Evolutionary conservation across 2,888 invertebrate genomes (phyloP), one percentile per base, ranked within the genome.

Genomic region (Chloroclystis v-ata): DNA sequence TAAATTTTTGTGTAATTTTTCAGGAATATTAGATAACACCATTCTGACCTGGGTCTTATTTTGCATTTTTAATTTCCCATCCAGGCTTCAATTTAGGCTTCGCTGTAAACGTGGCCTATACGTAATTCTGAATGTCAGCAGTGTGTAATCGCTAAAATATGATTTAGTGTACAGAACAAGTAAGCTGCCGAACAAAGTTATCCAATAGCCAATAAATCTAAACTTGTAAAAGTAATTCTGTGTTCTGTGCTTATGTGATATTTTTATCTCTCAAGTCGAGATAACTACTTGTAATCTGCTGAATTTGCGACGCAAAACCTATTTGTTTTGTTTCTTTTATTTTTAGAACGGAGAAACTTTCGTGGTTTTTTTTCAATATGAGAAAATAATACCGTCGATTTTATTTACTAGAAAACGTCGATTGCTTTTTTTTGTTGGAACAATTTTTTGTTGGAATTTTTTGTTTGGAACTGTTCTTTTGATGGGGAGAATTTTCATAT

Each of bases 161-260:
- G 82, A 84, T 84, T 82, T 80, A 83, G 72, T 78, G 75, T 73
- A 75, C 75, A 76, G 76, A 75, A 77, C 78, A 79, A 78, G 74
- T 76, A 76, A 73, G 71, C 71, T 75, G 69, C 71, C 69, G 74
- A 79, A 69, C 66, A 57, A 77, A 77, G 73, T 78, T 77, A 77
- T 77, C 74, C 75, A 76, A 76, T 75, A 69, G 68, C 71, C 79
- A 78, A 85, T 86, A 85, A 86, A 86, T 84, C 82, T 78, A 75
- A 82, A 82, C 76, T 83, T 82, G 72, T 73, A 67, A 78, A 82
- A 82, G 82, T 83, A 82, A 82, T 82, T 77, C 69, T 76, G 75
- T 76, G 5, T 72, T 72, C 75, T 73, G 74, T 79, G 74, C 79
- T 70, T 77, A 77, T 78, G 72, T 67, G 75, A 79, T 79, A 70